These are phyloP conservation scores for Camelus bactrianus DNA, from an alignment of 2,113 vertebrate species.

Conservation along the genomic window DNA sequence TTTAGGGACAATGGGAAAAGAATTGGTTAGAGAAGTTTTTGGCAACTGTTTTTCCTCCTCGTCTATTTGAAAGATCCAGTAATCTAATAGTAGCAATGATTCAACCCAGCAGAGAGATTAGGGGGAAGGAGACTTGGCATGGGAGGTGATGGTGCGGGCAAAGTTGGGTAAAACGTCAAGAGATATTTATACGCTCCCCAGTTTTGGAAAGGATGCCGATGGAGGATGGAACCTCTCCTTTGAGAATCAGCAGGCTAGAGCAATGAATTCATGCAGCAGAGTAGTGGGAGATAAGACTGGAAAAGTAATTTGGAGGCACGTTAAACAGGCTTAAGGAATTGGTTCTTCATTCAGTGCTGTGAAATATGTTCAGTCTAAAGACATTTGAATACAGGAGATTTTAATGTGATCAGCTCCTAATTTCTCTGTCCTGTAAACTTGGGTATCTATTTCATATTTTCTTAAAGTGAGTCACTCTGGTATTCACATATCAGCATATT, in stretches of 20 bases:
- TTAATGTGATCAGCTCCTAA: neutral
- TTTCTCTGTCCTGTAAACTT: conserved; percentile 30
- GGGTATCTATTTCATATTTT: conserved; percentile 9
- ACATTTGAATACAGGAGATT: neutral
- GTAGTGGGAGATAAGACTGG: neutral
- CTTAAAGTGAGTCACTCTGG: neutral
- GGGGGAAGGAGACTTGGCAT: neutral
- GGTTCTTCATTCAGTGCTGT: neutral
- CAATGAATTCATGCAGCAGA: neutral
- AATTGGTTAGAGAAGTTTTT: neutral
- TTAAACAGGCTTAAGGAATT: neutral
- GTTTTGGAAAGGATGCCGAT: neutral
- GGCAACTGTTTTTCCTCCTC: neutral
- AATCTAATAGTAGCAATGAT: neutral
- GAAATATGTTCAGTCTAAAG: neutral
- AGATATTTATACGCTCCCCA: neutral
- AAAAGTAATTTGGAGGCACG: neutral
- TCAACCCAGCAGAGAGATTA: neutral
- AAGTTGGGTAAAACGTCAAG: neutral
- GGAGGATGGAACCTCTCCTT: neutral
- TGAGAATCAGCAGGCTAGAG: neutral
- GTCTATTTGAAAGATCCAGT: neutral
- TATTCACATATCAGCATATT: neutral
- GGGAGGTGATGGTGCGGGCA: neutral
- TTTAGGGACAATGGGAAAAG: neutral